Percentiles rank a stretch among this genome's conserved stretches.
Conservation (phyloP, 1,140 invertebrate genomes). For the Drosophila nasuta region DNA sequence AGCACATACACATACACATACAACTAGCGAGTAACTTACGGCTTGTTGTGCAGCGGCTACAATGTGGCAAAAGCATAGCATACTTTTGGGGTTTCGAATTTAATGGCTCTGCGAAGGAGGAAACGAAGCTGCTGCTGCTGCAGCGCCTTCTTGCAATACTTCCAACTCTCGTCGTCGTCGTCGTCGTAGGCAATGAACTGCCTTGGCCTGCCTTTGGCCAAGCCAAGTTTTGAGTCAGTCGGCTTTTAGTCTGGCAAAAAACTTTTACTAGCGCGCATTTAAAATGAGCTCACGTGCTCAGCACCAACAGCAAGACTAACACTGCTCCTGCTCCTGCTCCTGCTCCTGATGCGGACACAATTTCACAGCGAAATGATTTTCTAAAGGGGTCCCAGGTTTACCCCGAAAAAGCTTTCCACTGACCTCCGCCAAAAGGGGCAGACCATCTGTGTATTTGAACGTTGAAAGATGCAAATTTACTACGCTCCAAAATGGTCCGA, state of each 20-base stretch:
- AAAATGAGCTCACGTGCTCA: conserved; percentile 72
- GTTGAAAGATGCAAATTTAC: conserved; percentile 82
- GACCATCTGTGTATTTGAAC: conserved; percentile 57
- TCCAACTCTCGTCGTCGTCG: not conserved
- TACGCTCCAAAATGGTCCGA: conserved; percentile 65
- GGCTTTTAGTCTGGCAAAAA: conserved; percentile 31
- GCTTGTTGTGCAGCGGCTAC: conserved; percentile 26
- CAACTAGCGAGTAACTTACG: conserved; percentile 30
- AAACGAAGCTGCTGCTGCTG: conserved; percentile 17
- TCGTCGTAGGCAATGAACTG: conserved; percentile 39
- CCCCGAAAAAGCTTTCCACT: conserved; percentile 14
- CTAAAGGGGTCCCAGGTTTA: conserved; percentile 44
- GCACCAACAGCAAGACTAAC: conserved; percentile 23
- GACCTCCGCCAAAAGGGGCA: conserved; percentile 18
- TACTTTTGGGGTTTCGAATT: conserved; percentile 66
- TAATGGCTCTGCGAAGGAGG: conserved; percentile 57
- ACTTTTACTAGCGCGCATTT: conserved; percentile 72
- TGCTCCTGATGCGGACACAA: conserved; percentile 66
- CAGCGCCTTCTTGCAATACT: conserved; percentile 26
- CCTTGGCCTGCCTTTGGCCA: conserved; percentile 10
- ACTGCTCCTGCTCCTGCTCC: conserved; percentile 25
- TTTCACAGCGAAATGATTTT: conserved; percentile 80
- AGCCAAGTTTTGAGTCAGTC: conserved; percentile 4
- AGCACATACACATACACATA: conserved; percentile 24
- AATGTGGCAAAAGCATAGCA: conserved; percentile 47